phyloP scores from a whole-genome alignment of 2,113 vertebrate genomes.

The Entosphenus tridentatus region DNA sequence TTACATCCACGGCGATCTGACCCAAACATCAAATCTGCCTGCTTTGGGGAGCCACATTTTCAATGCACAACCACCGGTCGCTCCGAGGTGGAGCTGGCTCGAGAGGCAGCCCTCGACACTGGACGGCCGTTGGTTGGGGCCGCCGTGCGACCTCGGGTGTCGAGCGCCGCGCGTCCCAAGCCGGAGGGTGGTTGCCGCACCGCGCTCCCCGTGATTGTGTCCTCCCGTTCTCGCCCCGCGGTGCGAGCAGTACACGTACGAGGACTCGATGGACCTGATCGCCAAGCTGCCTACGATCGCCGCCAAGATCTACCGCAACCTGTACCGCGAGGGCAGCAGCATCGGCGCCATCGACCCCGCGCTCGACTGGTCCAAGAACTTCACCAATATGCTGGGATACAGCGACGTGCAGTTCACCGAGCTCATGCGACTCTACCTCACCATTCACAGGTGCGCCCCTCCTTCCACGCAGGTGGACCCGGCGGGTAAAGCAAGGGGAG shows the following conservation, averaged over 20 bases:
- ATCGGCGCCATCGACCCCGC: conserved; percentile 82
- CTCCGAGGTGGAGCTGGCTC: too few species aligned
- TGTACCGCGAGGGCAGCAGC: conserved; percentile 77
- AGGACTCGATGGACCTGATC: conserved; percentile 91
- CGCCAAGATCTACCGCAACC: conserved; percentile 90
- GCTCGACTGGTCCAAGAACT: conserved; percentile 93
- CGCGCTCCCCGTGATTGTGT: too few species aligned
- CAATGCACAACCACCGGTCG: too few species aligned
- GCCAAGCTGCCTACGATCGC: conserved; percentile 87
- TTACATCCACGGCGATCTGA: too few species aligned
- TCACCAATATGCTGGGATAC: conserved; percentile 94
- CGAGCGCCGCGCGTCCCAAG: neutral
- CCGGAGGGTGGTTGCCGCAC: neutral
- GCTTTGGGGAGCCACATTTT: too few species aligned
- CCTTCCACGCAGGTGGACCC: too few species aligned
- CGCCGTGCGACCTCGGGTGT: too few species aligned
- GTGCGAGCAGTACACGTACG: conserved; percentile 44
- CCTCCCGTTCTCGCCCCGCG: neutral
- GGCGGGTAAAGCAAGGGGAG: too few species aligned
- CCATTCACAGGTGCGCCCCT: conserved; percentile 59
- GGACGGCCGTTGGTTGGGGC: too few species aligned
- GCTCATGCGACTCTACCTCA: conserved; percentile 92
- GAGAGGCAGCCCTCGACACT: too few species aligned
- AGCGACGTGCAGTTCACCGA: conserved; percentile 60
- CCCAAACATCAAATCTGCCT: too few species aligned